Evolutionary conservation across 92 coral and sea anemone species (phyloP).

Genomic region (Hydrozoanthus gracilis): DNA sequence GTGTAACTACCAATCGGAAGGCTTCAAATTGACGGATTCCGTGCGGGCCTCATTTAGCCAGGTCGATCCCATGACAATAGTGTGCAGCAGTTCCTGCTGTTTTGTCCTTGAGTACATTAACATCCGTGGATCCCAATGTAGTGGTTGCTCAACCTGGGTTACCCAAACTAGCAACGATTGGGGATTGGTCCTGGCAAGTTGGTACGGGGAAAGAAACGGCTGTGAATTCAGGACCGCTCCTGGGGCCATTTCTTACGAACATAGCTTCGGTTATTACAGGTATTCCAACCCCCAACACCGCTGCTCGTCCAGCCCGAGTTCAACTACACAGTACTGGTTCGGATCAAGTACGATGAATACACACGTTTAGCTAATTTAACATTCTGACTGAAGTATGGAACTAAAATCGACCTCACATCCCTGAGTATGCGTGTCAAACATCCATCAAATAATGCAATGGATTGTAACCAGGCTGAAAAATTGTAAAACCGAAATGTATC

Average conservation of each 20-base stretch:
- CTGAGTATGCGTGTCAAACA: too few relatives aligned
- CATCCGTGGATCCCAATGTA: not conserved
- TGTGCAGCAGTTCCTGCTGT: not conserved
- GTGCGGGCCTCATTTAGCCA: not conserved
- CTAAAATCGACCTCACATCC: too few relatives aligned
- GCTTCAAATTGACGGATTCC: not conserved
- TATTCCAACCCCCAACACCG: not conserved
- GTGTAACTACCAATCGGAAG: slow-evolving; percentile 11
- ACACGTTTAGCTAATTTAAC: too few relatives aligned
- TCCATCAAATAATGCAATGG: too few relatives aligned
- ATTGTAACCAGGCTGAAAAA: too few relatives aligned
- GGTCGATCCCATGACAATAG: not conserved
- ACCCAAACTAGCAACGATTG: too few relatives aligned
- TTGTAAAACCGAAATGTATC: too few relatives aligned
- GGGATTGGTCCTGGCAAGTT: not conserved
- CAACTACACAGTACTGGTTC: too few relatives aligned
- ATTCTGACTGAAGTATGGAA: too few relatives aligned
- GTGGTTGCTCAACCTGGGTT: not conserved
- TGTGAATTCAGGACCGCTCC: slow-evolving; percentile 8
- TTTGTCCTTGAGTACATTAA: not conserved
- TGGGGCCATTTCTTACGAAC: not conserved
- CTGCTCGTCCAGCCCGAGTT: not conserved
- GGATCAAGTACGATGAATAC: too few relatives aligned
- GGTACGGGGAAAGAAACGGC: not conserved
- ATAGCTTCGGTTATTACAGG: not conserved